Conservation (phyloP, 37 sponge, comb jelly and placozoan species). For the Oopsacas minuta region DNA sequence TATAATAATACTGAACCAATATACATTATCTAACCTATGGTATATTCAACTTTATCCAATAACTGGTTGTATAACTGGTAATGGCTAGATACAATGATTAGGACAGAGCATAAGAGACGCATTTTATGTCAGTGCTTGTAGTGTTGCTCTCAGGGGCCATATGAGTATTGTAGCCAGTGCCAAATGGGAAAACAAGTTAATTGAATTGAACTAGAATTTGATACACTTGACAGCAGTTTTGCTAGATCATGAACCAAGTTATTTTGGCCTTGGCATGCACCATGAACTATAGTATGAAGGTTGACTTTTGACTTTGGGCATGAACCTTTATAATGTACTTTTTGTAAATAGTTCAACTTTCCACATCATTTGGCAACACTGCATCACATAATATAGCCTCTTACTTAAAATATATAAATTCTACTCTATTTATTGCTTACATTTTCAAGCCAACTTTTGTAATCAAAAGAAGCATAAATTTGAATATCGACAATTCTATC, state of each 20-base stretch:
- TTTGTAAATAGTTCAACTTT: too few relatives aligned
- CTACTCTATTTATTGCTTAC: neutral
- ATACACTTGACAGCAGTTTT: neutral
- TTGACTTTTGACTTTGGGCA: too few relatives aligned
- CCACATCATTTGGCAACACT: neutral
- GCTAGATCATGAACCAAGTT: neutral
- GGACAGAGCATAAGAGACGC: neutral
- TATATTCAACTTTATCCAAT: neutral
- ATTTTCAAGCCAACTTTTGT: neutral
- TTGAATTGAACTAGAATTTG: too few relatives aligned
- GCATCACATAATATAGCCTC: neutral
- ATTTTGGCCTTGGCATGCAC: neutral
- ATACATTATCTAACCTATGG: too few relatives aligned
- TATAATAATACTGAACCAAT: neutral
- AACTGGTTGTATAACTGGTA: neutral
- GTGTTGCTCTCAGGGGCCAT: conserved; percentile 6
- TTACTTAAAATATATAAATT: neutral
- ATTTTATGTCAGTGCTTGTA: neutral
- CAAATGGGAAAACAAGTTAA: neutral
- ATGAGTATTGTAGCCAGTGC: neutral
- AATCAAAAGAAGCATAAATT: neutral
- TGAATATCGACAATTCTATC: neutral
- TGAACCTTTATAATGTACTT: too few relatives aligned
- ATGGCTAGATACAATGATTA: neutral
- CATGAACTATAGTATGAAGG: neutral